phyloP scores from a whole-genome alignment of 2,797 vertebrate species.

The Sciurus carolinensis region DNA sequence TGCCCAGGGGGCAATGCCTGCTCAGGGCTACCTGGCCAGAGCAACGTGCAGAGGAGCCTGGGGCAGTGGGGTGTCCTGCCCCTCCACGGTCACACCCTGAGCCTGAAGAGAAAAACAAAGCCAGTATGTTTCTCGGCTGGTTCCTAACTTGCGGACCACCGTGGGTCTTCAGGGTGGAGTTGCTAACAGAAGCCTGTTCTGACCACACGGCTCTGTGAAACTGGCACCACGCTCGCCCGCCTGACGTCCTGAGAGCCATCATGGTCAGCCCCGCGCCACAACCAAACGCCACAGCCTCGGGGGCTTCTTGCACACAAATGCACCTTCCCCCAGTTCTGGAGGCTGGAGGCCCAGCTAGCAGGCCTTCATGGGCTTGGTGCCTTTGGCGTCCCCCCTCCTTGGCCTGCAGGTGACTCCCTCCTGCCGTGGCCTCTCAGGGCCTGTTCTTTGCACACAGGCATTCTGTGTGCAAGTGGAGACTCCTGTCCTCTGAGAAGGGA shows the following conservation, averaged over 20 bases:
- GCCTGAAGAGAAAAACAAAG: not conserved
- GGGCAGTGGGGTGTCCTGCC: not conserved
- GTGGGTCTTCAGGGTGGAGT: too few species aligned
- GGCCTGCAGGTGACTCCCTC: not conserved
- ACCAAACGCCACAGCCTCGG: not conserved
- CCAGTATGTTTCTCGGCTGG: not conserved
- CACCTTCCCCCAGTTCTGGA: not conserved
- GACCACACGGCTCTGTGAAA: not conserved
- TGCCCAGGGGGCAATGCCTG: not conserved
- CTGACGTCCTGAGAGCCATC: accelerated
- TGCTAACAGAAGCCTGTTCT: not conserved
- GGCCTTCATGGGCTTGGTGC: not conserved
- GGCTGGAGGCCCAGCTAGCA: not conserved
- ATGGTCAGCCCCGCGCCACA: accelerated
- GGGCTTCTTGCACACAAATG: too few species aligned
- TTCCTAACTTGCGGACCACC: not conserved
- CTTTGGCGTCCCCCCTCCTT: too few species aligned
- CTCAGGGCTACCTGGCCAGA: not conserved
- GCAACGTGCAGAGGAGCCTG: not conserved
- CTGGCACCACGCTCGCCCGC: accelerated
- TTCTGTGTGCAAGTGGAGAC: not conserved
- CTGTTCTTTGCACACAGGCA: not conserved
- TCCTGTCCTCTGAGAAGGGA: not conserved
- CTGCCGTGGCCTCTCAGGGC: accelerated
- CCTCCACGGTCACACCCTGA: not conserved